Evolutionary conservation across 2,797 vertebrate species (phyloP), one percentile per base, ranked within the genome.

Genomic region (Sebastes steindachneri): DNA sequence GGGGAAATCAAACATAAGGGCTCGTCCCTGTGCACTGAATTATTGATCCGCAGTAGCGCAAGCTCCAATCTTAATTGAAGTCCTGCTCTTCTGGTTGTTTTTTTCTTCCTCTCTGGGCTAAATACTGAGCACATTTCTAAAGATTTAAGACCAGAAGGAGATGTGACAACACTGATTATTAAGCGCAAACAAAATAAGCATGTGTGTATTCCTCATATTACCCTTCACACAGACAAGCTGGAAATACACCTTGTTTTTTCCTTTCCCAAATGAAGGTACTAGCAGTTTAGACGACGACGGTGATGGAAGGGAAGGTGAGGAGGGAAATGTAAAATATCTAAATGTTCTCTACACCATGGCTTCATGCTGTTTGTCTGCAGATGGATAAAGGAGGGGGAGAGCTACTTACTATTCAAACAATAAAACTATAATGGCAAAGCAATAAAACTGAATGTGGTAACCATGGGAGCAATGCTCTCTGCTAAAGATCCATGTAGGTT

Each of bases 1-100:
- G 51, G 88, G 86, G 85, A 87, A 91, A 91, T 91, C 79, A 84
- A 78, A 68, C 60, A 17, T n/a, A 59, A 67, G 12, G 51, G 45
- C 64, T 68, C 12, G 51, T 87, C 76, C 65, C 73, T 62, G 75
- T 19, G 74, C 59, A 25, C 35, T 68, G 73, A 77, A 75, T 75
- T 84, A 91, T 86, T 87, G 86, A 88, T 89, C 59, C 25, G 3
- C 19, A 51, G 19, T 4, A 28, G 51, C 7, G n/a, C 26, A 35
- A 73, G 68, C 73, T 76, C 15, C 2, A 41, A 75, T 55, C 26
- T 33, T 55, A 33, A 75, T 62, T 25, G 7, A 4, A 58, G 53
- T 2, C 2, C 48, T 7, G 26, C 21, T 75, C 25, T n/a, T 73
- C 6, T 53, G 21, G 8, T 51, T 60, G 5, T 48, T 35, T 55